phyloP scores from a whole-genome alignment of 2,113 vertebrate species.

The Atherinomorus stipes region DNA sequence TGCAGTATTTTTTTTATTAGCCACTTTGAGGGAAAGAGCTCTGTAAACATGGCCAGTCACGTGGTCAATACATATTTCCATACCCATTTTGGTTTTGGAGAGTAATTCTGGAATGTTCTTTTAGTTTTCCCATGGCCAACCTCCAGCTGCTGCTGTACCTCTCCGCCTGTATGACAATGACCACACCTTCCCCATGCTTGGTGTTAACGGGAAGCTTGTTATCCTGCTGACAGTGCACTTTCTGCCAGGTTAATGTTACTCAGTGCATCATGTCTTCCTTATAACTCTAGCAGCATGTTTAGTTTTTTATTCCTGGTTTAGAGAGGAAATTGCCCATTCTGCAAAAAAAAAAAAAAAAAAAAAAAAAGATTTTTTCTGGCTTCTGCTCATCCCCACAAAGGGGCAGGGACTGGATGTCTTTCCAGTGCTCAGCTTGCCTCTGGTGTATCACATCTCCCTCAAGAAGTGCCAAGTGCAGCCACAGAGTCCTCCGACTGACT shows the following conservation, averaged over 20 bases:
- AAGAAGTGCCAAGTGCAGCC: conserved; percentile 64
- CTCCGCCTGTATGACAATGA: conserved; percentile 47
- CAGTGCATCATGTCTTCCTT: too few species aligned
- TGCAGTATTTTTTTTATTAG: conserved; percentile 32
- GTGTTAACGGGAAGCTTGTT: too few species aligned
- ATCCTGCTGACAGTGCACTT: background rate
- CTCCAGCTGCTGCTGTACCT: conserved; percentile 41
- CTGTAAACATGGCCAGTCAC: conserved; percentile 37
- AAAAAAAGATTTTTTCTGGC: conserved; percentile 29
- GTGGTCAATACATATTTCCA: conserved; percentile 67
- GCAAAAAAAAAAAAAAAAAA: background rate
- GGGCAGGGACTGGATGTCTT: conserved; percentile 46
- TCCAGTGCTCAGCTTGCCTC: conserved; percentile 58
- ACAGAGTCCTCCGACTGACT: conserved; percentile 66
- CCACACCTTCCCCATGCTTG: conserved; percentile 37
- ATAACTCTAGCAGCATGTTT: too few species aligned
- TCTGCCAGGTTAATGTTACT: background rate
- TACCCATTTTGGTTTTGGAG: conserved; percentile 67
- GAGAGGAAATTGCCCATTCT: background rate
- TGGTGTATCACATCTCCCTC: conserved; percentile 76
- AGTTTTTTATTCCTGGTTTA: background rate
- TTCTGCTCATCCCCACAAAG: conserved; percentile 40
- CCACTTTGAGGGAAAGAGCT: conserved; percentile 18
- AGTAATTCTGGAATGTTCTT: conserved; percentile 64
- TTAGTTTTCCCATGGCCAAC: conserved; percentile 49